Conservation (phyloP, 2,888 invertebrate species). For the Stenoptilia bipunctidactyla region DNA sequence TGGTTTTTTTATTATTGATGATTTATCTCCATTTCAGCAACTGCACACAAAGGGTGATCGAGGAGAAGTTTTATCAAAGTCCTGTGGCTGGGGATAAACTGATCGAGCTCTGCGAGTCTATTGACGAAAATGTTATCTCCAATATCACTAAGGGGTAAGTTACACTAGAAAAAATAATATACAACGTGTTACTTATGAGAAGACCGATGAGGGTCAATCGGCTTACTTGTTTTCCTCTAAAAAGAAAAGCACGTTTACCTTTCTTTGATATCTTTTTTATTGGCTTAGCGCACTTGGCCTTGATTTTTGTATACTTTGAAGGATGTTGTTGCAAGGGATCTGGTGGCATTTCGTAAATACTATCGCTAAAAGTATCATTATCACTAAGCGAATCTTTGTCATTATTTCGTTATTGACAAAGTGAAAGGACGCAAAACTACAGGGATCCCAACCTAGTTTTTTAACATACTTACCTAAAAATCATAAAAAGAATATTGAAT, state of each 20-base stretch:
- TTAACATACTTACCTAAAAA: no score
- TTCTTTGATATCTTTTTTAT: background rate
- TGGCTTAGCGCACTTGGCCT: background rate
- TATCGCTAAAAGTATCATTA: no score
- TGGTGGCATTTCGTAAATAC: no score
- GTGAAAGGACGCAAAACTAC: no score
- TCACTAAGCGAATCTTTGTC: slow-evolving; percentile 6
- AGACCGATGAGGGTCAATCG: slow-evolving; percentile 22
- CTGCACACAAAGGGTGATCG: slow-evolving; percentile 74
- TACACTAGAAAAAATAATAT: no score
- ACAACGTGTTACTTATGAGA: slow-evolving; percentile 21
- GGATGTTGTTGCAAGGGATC: background rate
- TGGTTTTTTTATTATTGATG: no score
- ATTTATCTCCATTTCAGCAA: slow-evolving; percentile 71
- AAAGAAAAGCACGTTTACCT: no score
- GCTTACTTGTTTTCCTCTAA: slow-evolving; percentile 20
- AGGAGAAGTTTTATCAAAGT: slow-evolving; percentile 74
- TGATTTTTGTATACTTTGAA: background rate
- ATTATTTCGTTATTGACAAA: slow-evolving; percentile 20
- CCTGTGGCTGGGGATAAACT: slow-evolving; percentile 64
- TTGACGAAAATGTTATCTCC: slow-evolving; percentile 76
- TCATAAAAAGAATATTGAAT: no score
- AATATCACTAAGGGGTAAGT: slow-evolving; percentile 77
- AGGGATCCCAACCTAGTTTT: no score
- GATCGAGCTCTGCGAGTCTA: slow-evolving; percentile 76